Evolutionary conservation across 2,888 invertebrate genomes (phyloP), one percentile per base, ranked within the genome.

Genomic region (Nymphalis urticae): DNA sequence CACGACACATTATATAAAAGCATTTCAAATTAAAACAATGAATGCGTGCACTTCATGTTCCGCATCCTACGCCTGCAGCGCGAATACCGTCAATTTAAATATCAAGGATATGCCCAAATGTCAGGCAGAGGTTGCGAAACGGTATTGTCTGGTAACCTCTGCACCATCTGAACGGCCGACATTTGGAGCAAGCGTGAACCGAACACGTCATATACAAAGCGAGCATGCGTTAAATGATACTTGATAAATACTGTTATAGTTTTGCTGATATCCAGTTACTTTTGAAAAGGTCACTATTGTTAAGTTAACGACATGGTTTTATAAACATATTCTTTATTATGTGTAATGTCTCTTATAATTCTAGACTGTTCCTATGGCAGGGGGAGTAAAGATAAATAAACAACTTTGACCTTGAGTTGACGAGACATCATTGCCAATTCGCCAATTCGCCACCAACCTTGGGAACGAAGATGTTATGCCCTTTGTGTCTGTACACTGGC

Each of bases 41-140:
- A 62, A 62, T 47, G 68, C 68, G 68, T 73, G 75, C 72, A 72
- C 69, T 74, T 71, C 72, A 77, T 78, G 85, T 85, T 85, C 83
- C 83, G 82, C 86, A 80, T 90, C 89, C 90, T 89, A 88, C 88
- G 86, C 85, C 81, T 36, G 68, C 73, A 76, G 68, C 76, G 80
- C 81, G 85, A 90, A 89, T 87, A 84, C 87, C 85, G 84, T 80
- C 79, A 81, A 80, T 81, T 82, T 81, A 92, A 92, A 92, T 92
- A 92, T 92, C 92, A 92, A 92, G 92, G 92, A 90, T 90, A 89
- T 79, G 76, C 80, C 85, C 75, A 91, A 92, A 92, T 92, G 92
- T 84, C 92, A 92, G 83, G 72, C 72, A 66, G 75, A 69, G 68
- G 78, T 91, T 90, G 84, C 85, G 82, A 86, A 86, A 89, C 76